Conservation (phyloP, 2,888 invertebrate genomes). For the Mimumesa dahlbomi region DNA sequence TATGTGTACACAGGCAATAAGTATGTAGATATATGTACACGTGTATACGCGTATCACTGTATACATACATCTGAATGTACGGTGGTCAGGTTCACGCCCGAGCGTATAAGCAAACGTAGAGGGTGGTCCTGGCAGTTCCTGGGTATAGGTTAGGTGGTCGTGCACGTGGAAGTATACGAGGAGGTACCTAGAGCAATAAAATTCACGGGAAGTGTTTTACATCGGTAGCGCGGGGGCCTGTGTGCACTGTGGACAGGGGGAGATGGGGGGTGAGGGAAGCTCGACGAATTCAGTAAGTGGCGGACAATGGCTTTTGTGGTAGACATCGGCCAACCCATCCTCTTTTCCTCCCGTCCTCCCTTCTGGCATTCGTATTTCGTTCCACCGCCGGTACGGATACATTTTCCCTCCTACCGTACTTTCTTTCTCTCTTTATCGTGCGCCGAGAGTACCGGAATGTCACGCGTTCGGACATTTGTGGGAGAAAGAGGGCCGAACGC, state of each 20-base stretch:
- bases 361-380: constrained; percentile 58
- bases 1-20: constrained; percentile 45
- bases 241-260: constrained; percentile 41
- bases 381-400: constrained; percentile 42
- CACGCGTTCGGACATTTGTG: constrained; percentile 25
- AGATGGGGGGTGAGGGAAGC: constrained; percentile 56
- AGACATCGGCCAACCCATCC: constrained; percentile 73
- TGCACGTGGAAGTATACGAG: constrained; percentile 55
- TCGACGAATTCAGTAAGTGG: constrained; percentile 78
- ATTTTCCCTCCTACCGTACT: constrained; percentile 41
- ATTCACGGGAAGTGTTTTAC: constrained; percentile 78
- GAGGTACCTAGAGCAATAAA: constrained; percentile 71
- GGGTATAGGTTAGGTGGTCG: constrained; percentile 53
- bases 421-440: constrained; percentile 36
- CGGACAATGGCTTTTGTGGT: constrained; percentile 73
- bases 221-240: constrained; percentile 65
- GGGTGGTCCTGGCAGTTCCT: constrained; percentile 43
- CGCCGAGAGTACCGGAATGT: constrained; percentile 22
- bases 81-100: constrained; percentile 28
- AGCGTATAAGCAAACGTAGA: constrained; percentile 28
- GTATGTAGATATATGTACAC: background rate
- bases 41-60: background rate
- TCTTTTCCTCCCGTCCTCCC: constrained; percentile 51
- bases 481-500: constrained; percentile 29
- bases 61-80: constrained; percentile 25